Percentiles rank a stretch among this genome's conserved stretches.
Conservation (phyloP, 1,140 invertebrate species). For the Zaprionus gabonicus region DNA sequence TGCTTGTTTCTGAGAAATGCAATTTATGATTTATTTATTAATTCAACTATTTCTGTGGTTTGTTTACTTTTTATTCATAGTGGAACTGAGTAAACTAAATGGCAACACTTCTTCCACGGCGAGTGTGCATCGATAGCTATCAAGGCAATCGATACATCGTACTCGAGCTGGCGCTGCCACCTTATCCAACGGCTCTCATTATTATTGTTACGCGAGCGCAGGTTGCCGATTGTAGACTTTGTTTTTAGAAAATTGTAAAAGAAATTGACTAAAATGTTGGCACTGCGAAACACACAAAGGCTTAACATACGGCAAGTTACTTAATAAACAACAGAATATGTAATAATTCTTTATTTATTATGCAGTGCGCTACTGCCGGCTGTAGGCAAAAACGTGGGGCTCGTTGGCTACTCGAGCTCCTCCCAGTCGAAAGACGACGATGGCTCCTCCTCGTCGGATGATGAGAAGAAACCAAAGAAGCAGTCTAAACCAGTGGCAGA, state of each 20-base stretch:
- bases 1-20: conserved; percentile 5
- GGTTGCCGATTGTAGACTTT: conserved; percentile 24
- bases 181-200: background rate
- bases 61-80: conserved; percentile 44
- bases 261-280: conserved; percentile 55
- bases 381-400: conserved; percentile 64
- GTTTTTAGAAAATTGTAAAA: conserved; percentile 59
- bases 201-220: conserved; percentile 74
- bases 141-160: conserved; percentile 15
- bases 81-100: background rate
- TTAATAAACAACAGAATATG: background rate
- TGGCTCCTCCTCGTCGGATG: conserved; percentile 66
- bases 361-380: conserved; percentile 57
- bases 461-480: conserved; percentile 64
- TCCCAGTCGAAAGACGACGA: conserved; percentile 70
- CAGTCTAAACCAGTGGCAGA: conserved; percentile 27
- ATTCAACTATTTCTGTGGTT: conserved; percentile 13
- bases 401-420: conserved; percentile 37
- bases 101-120: background rate
- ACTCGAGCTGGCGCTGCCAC: conserved; percentile 18
- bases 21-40: background rate
- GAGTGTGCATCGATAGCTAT: background rate
- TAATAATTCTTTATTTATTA: background rate
- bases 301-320: conserved; percentile 42
- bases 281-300: conserved; percentile 44